These are phyloP conservation scores for Syrrhaptes paradoxus DNA, from an alignment of 2,113 vertebrate species.

Conservation along the genomic window DNA sequence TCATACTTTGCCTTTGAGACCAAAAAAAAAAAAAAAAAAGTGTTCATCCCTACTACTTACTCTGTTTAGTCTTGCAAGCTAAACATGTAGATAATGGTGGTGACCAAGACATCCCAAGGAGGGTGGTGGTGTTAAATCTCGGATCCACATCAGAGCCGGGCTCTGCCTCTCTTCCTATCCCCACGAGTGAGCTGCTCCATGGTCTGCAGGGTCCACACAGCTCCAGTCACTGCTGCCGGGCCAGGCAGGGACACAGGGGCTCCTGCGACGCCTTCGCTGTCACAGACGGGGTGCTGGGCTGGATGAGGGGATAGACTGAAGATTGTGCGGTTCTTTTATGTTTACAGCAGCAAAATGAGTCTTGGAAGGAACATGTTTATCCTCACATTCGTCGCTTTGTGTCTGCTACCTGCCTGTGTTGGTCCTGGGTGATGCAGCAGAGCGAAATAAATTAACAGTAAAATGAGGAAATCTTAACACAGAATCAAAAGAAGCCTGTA, in stretches of 20 bases:
- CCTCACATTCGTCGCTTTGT: neutral
- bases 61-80: neutral
- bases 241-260: neutral
- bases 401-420: neutral
- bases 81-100: neutral
- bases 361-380: neutral
- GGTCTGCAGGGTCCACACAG: neutral
- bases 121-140: neutral
- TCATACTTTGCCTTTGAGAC: neutral
- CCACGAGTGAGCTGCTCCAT: neutral
- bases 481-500: neutral
- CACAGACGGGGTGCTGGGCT: fast-evolving
- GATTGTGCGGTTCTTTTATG: neutral
- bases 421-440: neutral
- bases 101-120: neutral
- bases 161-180: neutral
- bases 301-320: neutral
- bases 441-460: neutral
- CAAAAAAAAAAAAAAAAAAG: neutral
- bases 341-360: neutral
- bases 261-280: neutral
- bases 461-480: neutral
- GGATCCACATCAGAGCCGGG: neutral
- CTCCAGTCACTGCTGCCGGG: neutral
- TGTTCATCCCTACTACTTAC: neutral